phyloP scores from a whole-genome alignment of 2,113 vertebrate species.

The Glaucomys volans region DNA sequence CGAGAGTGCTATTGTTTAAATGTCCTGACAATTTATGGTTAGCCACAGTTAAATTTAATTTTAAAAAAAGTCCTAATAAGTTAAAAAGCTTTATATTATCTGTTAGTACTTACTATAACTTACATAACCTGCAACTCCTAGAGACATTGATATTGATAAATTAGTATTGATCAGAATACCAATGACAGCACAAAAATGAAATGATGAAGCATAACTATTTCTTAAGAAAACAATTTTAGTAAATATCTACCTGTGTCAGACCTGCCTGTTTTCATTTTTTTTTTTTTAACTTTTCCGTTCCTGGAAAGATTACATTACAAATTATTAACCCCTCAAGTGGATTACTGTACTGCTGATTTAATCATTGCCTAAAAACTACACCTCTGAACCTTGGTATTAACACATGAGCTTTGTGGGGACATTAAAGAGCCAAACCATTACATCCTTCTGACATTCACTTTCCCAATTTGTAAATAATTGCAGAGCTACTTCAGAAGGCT shows the following conservation, averaged over 20 bases:
- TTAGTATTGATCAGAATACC: conserved; percentile 14
- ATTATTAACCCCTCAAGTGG: no score
- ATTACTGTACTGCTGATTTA: no score
- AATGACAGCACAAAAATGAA: conserved; percentile 15
- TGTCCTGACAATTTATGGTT: conserved; percentile 8
- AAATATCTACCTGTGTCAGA: conserved; percentile 90
- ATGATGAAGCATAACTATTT: conserved; percentile 55
- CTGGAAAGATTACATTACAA: conserved; percentile 90
- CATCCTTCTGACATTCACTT: not conserved
- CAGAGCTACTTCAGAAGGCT: not conserved
- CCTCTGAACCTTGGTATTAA: no score
- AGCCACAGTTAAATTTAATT: conserved; percentile 17
- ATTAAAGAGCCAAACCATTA: no score
- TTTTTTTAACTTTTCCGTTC: conserved; percentile 96
- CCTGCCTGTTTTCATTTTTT: conserved; percentile 91
- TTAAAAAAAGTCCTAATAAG: not conserved
- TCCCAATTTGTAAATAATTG: not conserved
- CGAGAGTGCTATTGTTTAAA: conserved; percentile 10
- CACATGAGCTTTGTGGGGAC: no score
- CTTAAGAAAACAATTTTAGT: conserved; percentile 82
- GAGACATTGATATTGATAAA: not conserved
- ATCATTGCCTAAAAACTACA: no score
- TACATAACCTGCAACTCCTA: not conserved
- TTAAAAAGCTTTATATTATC: not conserved
- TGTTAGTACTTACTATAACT: conserved; percentile 22